Evolutionary conservation across 1,140 invertebrate species (phyloP), one percentile per base, ranked within the genome.

Genomic region (Oreohelix idahoensis): DNA sequence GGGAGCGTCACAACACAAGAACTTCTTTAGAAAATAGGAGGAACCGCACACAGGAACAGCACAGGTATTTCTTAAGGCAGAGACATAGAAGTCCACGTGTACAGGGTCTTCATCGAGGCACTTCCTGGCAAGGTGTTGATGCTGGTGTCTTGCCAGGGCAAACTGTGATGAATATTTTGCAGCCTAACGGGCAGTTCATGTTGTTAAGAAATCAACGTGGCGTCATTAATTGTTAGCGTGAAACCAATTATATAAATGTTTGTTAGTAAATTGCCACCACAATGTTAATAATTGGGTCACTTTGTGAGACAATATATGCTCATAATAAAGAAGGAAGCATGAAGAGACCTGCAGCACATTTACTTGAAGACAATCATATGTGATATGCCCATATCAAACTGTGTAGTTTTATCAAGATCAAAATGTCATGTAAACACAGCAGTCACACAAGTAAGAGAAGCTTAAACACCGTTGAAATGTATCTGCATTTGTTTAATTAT

Each of bases 31-130:
- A 81, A 49, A 81, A 81, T 32, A 26, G 63, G 32, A 70, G 79
- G 69, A 81, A 81, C 49, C 63, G 51, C 13, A 81, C 63, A 70
- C 77, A 79, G 20, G 77, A 79, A 79, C 77, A 79, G 58, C 77
- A 79, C 20, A 39, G 66, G 38, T 81, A 81, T 81, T 81, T 81
- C 32, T 51, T 81, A 70, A 10, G 79, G 51, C 63, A 81, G 32
- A 39, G 79, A 49, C 23, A 49, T 32, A 71, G 79, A 49, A 36
- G 1, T 49, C 38, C 5, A 35, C 32, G 23, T 29, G 17, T 11
- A 39, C 58, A 79, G 20, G 32, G 53, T 36, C 15, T 2, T 36
- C 35, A 42, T 11, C n/a, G 11, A 1, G 53, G 4, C 0, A 66
- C 4, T 13, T 36, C 39, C 35, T 23, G 35, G 58, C 58, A 79